Conservation (phyloP, 2,888 invertebrate species). For the Euphydryas editha region DNA sequence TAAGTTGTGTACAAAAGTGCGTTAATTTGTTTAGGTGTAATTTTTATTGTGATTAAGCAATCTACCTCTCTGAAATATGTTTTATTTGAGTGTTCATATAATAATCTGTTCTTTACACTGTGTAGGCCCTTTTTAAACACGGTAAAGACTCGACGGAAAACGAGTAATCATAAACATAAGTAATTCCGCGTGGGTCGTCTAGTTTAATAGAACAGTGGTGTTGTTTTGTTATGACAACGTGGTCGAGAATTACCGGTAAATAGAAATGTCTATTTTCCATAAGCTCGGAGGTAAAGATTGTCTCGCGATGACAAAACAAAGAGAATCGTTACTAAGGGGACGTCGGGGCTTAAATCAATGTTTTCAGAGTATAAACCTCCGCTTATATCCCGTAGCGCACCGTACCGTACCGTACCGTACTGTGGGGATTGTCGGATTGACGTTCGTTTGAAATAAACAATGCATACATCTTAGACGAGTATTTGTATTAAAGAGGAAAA, state of each 20-base stretch:
- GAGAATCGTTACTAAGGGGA: conserved; percentile 3
- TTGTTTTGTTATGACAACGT: not conserved
- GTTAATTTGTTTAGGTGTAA: too few species aligned
- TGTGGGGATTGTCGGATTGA: conserved; percentile 9
- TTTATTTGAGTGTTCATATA: too few species aligned
- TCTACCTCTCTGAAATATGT: too few species aligned
- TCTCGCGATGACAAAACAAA: conserved; percentile 9
- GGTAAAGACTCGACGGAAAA: too few species aligned
- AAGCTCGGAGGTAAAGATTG: conserved; percentile 10
- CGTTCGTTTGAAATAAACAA: conserved; percentile 7
- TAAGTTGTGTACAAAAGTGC: too few species aligned
- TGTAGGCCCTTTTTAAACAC: too few species aligned
- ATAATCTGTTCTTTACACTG: too few species aligned
- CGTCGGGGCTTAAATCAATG: conserved; percentile 12
- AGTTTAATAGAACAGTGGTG: too few species aligned
- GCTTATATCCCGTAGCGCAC: not conserved
- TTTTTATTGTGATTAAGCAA: too few species aligned
- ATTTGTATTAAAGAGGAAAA: not conserved
- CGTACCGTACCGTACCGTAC: too few species aligned
- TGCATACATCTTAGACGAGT: not conserved
- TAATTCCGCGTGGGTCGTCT: too few species aligned
- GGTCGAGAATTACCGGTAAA: not conserved
- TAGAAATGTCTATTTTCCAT: conserved; percentile 7
- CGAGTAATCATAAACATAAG: too few species aligned
- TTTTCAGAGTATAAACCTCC: conserved; percentile 1